Evolutionary conservation across 1,140 invertebrate species (phyloP).

Genomic region (Nephotettix cincticeps): DNA sequence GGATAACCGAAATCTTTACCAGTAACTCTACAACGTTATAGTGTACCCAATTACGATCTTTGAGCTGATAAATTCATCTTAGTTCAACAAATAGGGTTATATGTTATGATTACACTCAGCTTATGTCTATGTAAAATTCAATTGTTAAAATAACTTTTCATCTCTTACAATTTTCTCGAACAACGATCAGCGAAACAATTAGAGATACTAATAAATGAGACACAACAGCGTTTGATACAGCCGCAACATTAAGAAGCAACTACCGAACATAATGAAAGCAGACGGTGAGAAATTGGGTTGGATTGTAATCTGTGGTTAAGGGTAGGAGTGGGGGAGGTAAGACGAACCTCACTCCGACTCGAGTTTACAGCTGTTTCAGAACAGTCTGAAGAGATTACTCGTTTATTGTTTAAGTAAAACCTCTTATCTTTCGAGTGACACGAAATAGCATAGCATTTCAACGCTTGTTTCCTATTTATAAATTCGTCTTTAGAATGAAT

Average conservation of each 20-base stretch:
- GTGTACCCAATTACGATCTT: too few species aligned
- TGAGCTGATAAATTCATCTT: too few species aligned
- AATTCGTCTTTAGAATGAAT: too few species aligned
- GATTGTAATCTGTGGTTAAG: slow-evolving; percentile 11
- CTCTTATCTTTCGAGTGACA: too few species aligned
- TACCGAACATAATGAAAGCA: neutral
- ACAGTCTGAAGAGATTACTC: neutral
- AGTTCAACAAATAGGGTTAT: too few species aligned
- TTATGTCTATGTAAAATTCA: neutral
- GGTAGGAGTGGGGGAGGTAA: neutral
- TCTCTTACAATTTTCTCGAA: neutral
- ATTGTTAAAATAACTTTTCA: neutral
- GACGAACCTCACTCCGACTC: neutral
- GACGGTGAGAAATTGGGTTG: slow-evolving; percentile 18
- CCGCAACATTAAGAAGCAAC: neutral
- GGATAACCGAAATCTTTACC: too few species aligned
- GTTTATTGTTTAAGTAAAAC: too few species aligned
- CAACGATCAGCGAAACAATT: neutral
- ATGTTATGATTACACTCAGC: too few species aligned
- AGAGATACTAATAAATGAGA: neutral
- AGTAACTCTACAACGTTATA: too few species aligned
- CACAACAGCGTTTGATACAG: neutral
- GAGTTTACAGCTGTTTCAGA: neutral
- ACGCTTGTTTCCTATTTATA: too few species aligned
- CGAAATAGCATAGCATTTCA: too few species aligned